phyloP scores from a whole-genome alignment of 2,888 invertebrate genomes.

The Nineta flava region DNA sequence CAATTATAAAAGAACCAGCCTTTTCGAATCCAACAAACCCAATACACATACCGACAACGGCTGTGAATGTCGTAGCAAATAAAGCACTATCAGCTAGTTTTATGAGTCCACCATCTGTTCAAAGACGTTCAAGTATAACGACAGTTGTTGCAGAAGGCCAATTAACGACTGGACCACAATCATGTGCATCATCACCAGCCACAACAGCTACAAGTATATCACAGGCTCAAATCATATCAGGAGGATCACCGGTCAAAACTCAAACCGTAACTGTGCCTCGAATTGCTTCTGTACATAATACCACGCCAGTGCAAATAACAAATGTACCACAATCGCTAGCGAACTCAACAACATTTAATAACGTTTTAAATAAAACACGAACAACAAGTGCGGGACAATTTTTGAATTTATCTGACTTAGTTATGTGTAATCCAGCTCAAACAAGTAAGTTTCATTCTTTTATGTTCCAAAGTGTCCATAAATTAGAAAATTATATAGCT shows the following conservation, averaged over 20 bases:
- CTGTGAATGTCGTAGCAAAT: too few species aligned
- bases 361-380: neutral
- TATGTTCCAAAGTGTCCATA: too few species aligned
- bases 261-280: neutral
- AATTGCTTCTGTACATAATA: neutral
- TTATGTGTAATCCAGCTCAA: slow-evolving; percentile 3
- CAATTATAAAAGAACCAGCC: too few species aligned
- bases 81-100: too few species aligned
- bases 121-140: too few species aligned
- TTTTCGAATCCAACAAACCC: too few species aligned
- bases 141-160: too few species aligned
- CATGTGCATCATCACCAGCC: neutral
- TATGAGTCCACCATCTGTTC: too few species aligned
- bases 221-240: neutral
- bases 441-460: slow-evolving; percentile 3
- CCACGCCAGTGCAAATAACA: neutral
- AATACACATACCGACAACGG: too few species aligned
- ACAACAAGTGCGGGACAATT: slow-evolving; percentile 3
- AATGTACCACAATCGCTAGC: neutral
- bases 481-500: too few species aligned
- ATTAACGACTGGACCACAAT: neutral
- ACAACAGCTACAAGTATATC: neutral
- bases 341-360: neutral
- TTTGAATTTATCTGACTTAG: slow-evolving; percentile 5
- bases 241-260: neutral